These are phyloP conservation scores for Dynastes tityus DNA, from an alignment of 2,888 invertebrate genomes.

Conservation along the genomic window DNA sequence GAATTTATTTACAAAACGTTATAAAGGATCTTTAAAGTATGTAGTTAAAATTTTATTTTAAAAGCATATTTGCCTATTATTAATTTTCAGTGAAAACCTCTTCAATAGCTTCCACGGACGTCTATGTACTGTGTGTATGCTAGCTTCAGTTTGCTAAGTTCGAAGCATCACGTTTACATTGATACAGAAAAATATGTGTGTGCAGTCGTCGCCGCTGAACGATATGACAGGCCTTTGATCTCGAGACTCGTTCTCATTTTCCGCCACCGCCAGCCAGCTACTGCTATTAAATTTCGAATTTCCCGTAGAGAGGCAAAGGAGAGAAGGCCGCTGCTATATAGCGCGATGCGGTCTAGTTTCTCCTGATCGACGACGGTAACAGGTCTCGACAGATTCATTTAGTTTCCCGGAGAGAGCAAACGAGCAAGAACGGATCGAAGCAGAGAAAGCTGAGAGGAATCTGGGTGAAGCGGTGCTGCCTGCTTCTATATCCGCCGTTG, in stretches of 20 bases:
- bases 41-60: no score
- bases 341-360: constrained; percentile 42
- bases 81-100: background rate
- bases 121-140: no score
- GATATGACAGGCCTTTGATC: constrained; percentile 41
- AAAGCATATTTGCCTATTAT: no score
- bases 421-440: constrained; percentile 29
- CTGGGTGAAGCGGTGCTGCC: constrained; percentile 21
- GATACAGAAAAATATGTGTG: constrained; percentile 35
- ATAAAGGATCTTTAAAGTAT: no score
- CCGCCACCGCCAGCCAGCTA: constrained; percentile 23
- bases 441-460: constrained; percentile 3
- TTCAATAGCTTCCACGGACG: background rate
- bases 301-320: constrained; percentile 8
- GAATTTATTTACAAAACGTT: no score
- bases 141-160: background rate
- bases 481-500: background rate
- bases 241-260: constrained; percentile 34
- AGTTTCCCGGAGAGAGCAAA: constrained; percentile 12
- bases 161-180: constrained; percentile 13
- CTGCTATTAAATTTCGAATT: constrained; percentile 42
- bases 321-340: background rate
- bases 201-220: constrained; percentile 25
- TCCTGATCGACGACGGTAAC: constrained; percentile 41
- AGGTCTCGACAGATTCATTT: constrained; percentile 44